Conservation (phyloP, 2,888 invertebrate species). For the Hirtodrosophila alboralis region DNA sequence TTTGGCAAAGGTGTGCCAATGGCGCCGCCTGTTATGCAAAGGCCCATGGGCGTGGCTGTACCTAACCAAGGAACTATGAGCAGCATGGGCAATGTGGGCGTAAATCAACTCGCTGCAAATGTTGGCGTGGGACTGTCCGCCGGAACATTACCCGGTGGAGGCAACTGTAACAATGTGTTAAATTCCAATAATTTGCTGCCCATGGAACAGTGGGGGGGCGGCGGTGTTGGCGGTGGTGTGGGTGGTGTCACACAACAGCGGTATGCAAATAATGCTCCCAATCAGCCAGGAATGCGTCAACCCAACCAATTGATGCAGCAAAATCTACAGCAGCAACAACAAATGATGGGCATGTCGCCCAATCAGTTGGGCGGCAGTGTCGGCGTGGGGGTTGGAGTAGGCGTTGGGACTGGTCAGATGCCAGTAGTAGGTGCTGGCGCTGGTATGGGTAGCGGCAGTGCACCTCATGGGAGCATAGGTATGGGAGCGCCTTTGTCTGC, state of each 20-base stretch:
- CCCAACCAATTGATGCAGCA: conserved; percentile 85
- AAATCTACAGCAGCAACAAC: conserved; percentile 82
- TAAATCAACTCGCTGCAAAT: conserved; percentile 52
- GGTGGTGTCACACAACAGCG: conserved; percentile 81
- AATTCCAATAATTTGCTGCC: conserved; percentile 85
- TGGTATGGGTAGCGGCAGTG: conserved; percentile 71
- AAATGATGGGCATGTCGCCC: conserved; percentile 82
- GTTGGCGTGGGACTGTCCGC: conserved; percentile 62
- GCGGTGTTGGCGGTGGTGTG: conserved; percentile 73
- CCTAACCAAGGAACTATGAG: conserved; percentile 80
- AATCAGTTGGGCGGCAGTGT: conserved; percentile 78
- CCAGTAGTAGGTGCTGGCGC: conserved; percentile 60
- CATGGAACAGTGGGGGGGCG: conserved; percentile 85
- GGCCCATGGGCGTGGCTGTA: conserved; percentile 81
- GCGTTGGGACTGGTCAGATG: conserved; percentile 59
- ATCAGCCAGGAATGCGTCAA: conserved; percentile 82
- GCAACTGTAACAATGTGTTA: conserved; percentile 74
- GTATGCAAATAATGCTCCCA: conserved; percentile 59
- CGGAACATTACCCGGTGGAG: conserved; percentile 51
- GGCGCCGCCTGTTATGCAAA: conserved; percentile 85
- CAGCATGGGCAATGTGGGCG: conserved; percentile 59
- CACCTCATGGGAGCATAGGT: conserved; percentile 61
- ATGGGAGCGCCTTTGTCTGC: conserved; percentile 71
- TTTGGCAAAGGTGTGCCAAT: conserved; percentile 88
- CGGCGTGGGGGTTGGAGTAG: conserved; percentile 22